Evolutionary conservation across 35 echinoderm and acorn worm species (phyloP).

Genomic region (Hemicentrotus pulcherrimus): DNA sequence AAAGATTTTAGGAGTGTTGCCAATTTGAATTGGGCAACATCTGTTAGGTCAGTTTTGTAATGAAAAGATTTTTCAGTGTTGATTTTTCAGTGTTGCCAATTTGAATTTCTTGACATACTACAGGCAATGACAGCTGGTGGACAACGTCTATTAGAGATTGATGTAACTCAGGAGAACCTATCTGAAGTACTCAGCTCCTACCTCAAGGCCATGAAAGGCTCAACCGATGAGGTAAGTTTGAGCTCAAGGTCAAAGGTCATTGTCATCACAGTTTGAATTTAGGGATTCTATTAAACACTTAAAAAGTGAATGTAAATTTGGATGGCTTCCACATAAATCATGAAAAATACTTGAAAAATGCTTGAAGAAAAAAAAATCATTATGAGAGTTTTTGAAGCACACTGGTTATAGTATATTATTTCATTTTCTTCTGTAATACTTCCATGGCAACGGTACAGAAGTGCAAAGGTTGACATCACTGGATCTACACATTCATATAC

Average conservation of each 20-base stretch:
- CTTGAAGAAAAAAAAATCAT: too few relatives aligned
- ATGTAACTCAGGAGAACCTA: constrained; percentile 90
- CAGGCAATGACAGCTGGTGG: constrained; percentile 55
- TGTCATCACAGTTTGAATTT: neutral
- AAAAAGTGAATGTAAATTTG: neutral
- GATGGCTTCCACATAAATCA: neutral
- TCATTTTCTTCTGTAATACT: neutral
- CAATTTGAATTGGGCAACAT: too few relatives aligned
- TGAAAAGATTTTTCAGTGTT: too few relatives aligned
- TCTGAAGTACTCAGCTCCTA: constrained; percentile 91
- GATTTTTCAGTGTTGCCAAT: neutral
- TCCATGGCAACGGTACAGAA: neutral
- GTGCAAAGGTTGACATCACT: too few relatives aligned
- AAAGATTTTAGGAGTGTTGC: too few relatives aligned
- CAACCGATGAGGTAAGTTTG: constrained; percentile 77
- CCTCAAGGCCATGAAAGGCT: constrained; percentile 78
- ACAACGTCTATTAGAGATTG: constrained; percentile 68
- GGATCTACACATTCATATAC: too few relatives aligned
- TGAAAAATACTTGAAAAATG: neutral
- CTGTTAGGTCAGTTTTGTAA: too few relatives aligned
- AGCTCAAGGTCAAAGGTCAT: neutral
- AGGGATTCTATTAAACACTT: neutral
- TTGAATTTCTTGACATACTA: neutral
- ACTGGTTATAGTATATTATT: neutral
- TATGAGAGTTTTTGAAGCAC: too few relatives aligned